Evolutionary conservation across 2,797 vertebrate species (phyloP), one percentile per base, ranked within the genome.

Genomic region (Remorina albescens): DNA sequence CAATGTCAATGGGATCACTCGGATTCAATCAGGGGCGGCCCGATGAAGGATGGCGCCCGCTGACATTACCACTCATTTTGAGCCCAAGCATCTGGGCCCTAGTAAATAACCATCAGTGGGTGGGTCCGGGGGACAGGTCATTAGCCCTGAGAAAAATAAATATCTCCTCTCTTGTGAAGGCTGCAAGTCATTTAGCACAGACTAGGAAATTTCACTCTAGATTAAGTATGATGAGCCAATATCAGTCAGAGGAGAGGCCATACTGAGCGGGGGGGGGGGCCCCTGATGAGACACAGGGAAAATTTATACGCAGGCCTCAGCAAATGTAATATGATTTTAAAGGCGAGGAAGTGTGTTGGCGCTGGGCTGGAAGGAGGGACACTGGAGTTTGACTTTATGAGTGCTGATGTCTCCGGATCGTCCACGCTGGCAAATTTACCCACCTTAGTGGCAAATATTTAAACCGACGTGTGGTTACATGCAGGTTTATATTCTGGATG

Each of bases 61-160:
- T 97, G 97, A 98, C 97, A 98, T 97, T 97, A 99, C 96, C 96
- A 96, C 96, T 98, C 97, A 98, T 97, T 97, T 97, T 99, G 97
- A 99, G 97, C 94, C 95, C 96, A 94, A 99, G 97, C 98, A 99
- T 99, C 98, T 99, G 98, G 97, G 97, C 95, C 96, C 98, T 96
- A 97, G 97, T 99, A 99, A 99, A 99, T 99, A 99, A 99, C 96
- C 97, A 98, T 98, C 97, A 97, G 97, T 97, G 96, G 97, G 97
- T 94, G 97, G 97, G 97, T 95, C 97, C 78, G 91, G 93, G 96
- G 96, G 97, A 99, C 98, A 98, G 98, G 97, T 98, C 98, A 99
- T 99, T 99, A 99, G 97, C 96, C 96, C 97, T 95, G 96, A 96
- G 95, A 97, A 98, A 98, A 99, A 99, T 99, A 99, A 99, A 99